phyloP scores from a whole-genome alignment of 2,113 vertebrate genomes.

The Oreochromis aureus region DNA sequence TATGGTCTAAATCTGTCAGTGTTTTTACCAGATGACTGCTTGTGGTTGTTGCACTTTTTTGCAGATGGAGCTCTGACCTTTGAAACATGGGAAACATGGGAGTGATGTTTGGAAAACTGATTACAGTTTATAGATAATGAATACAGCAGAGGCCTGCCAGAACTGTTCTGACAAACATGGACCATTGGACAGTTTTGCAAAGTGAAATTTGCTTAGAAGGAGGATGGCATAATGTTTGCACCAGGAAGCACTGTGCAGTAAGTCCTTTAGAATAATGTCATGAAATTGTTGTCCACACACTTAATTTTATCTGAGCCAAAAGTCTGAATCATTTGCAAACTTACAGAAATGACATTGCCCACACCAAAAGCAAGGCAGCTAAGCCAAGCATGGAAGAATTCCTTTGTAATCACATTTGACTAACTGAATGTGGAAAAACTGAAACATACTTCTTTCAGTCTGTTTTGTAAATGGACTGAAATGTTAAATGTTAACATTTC shows the following conservation, averaged over 20 bases:
- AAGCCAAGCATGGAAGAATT: not conserved
- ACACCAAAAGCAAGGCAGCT: not conserved
- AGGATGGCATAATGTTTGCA: not conserved
- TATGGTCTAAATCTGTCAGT: not conserved
- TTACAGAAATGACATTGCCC: not conserved
- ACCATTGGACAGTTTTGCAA: rapidly evolving
- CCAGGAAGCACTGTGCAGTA: not conserved
- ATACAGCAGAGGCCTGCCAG: not conserved
- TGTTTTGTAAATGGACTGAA: not conserved
- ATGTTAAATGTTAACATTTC: not conserved
- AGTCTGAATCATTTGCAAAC: not conserved
- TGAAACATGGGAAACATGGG: not conserved
- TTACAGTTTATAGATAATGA: not conserved
- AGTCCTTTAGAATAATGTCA: not conserved
- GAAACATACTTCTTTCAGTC: not conserved
- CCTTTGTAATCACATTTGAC: not conserved
- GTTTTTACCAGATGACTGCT: not conserved
- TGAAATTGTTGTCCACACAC: not conserved
- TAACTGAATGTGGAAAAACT: not conserved
- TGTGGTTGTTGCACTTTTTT: not conserved
- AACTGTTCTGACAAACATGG: not conserved
- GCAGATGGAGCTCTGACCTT: not conserved
- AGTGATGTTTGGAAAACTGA: not conserved
- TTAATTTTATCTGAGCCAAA: not conserved
- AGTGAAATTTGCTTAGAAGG: not conserved